Conservation (phyloP, 2,888 invertebrate species). For the Tinea semifulvella region DNA sequence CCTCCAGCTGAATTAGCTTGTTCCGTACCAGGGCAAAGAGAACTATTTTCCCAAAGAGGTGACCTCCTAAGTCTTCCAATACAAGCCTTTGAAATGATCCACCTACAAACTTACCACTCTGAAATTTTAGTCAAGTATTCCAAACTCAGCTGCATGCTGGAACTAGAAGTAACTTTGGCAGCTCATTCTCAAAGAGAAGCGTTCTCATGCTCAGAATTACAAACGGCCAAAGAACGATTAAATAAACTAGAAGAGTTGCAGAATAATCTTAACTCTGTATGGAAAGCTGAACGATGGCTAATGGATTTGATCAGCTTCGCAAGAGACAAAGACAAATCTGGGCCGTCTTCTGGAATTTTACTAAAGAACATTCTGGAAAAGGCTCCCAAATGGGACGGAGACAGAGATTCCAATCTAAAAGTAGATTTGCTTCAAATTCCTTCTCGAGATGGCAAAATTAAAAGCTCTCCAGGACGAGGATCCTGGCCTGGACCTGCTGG, state of each 20-base stretch:
- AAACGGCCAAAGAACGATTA: slow-evolving; percentile 85
- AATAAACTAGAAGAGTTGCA: slow-evolving; percentile 86
- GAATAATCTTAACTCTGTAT: slow-evolving; percentile 83
- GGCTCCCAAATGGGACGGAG: slow-evolving; percentile 46
- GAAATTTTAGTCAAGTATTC: slow-evolving; percentile 92
- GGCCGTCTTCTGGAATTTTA: slow-evolving; percentile 54
- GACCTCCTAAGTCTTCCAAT: slow-evolving; percentile 91
- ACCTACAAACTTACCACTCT: slow-evolving; percentile 92
- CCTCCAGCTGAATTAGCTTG: slow-evolving; percentile 94
- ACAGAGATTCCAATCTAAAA: slow-evolving; percentile 51
- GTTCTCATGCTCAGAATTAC: slow-evolving; percentile 89
- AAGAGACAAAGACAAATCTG: slow-evolving; percentile 72
- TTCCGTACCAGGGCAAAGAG: slow-evolving; percentile 86
- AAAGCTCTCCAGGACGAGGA: slow-evolving; percentile 80
- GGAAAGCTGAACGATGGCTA: slow-evolving; percentile 96
- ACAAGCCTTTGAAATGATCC: slow-evolving; percentile 94
- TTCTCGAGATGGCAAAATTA: slow-evolving; percentile 77
- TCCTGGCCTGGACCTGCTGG: slow-evolving; percentile 87
- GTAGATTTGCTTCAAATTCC: slow-evolving; percentile 71
- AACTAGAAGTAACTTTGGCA: slow-evolving; percentile 90
- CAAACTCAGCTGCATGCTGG: slow-evolving; percentile 90
- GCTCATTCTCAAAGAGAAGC: slow-evolving; percentile 95
- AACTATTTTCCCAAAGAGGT: slow-evolving; percentile 83
- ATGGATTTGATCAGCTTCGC: slow-evolving; percentile 96
- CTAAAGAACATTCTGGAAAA: slow-evolving; percentile 51